Percentiles rank a stretch among this genome's conserved stretches.
Evolutionary conservation across 2,888 invertebrate genomes (phyloP).

Genomic region (Octodonta nipae): DNA sequence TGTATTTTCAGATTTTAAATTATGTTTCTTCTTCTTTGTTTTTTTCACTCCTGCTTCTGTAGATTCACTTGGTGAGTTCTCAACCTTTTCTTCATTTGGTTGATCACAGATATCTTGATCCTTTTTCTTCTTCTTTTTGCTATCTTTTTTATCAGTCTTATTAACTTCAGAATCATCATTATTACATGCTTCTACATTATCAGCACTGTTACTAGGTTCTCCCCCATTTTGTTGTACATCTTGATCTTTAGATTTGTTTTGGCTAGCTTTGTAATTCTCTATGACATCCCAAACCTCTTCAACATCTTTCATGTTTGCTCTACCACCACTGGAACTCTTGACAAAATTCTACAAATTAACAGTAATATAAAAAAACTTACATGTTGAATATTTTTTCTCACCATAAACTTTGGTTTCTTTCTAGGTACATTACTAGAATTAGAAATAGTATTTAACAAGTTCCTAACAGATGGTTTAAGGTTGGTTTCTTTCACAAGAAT

Average conservation of each 20-base stretch:
- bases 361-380: neutral
- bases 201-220: neutral
- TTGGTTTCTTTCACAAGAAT: constrained; percentile 46
- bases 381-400: constrained; percentile 14
- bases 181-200: constrained; percentile 15
- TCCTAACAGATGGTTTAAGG: constrained; percentile 43
- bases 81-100: constrained; percentile 3
- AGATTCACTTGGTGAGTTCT: constrained; percentile 4
- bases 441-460: constrained; percentile 53
- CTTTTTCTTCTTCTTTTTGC: constrained; percentile 17
- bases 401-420: constrained; percentile 68
- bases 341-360: constrained; percentile 47
- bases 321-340: constrained; percentile 45
- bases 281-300: constrained; percentile 53
- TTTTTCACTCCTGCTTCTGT: neutral
- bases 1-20: neutral
- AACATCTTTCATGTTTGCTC: constrained; percentile 43
- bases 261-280: constrained; percentile 27
- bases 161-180: constrained; percentile 4
- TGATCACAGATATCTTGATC: neutral
- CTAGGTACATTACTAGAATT: constrained; percentile 66
- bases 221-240: constrained; percentile 12
- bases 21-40: neutral
- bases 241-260: constrained; percentile 2
- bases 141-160: constrained; percentile 11